Evolutionary conservation across 2,888 invertebrate species (phyloP).

Genomic region (Cryptocheilus praepositus): DNA sequence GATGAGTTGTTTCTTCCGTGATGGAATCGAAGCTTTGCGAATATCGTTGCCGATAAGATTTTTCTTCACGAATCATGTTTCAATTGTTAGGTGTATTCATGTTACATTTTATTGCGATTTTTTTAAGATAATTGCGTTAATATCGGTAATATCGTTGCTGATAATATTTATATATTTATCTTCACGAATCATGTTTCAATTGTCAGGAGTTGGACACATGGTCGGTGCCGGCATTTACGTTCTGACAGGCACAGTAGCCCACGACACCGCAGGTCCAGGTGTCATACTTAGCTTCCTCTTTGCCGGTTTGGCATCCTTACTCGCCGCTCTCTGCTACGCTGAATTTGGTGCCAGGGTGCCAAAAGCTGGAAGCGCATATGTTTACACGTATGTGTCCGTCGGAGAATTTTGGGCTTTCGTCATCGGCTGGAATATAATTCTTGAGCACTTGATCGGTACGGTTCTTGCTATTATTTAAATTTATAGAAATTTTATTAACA

Average conservation of each 20-base stretch:
- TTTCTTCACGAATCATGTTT: neutral
- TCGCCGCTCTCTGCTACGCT: slow-evolving; percentile 91
- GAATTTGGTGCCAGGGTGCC: slow-evolving; percentile 89
- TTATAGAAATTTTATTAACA: no score
- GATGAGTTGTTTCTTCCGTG: no score
- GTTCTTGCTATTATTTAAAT: no score
- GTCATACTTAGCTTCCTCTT: slow-evolving; percentile 84
- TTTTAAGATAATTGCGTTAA: neutral
- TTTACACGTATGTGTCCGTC: slow-evolving; percentile 94
- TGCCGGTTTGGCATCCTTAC: slow-evolving; percentile 88
- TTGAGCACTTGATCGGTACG: slow-evolving; percentile 90
- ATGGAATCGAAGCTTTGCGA: no score
- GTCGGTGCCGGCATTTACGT: slow-evolving; percentile 97
- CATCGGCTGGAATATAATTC: slow-evolving; percentile 95
- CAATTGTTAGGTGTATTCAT: slow-evolving; percentile 77
- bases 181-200: neutral
- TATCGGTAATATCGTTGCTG: no score
- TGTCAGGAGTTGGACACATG: slow-evolving; percentile 91
- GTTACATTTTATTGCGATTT: neutral
- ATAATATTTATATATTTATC: no score
- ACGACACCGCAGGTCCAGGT: slow-evolving; percentile 88
- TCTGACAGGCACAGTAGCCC: slow-evolving; percentile 89
- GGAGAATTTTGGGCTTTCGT: slow-evolving; percentile 96
- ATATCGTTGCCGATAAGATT: no score
- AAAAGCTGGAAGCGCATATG: slow-evolving; percentile 94